These are phyloP conservation scores for Toxotes chatareus DNA, from an alignment of 2,113 vertebrate genomes.

Conservation along the genomic window DNA sequence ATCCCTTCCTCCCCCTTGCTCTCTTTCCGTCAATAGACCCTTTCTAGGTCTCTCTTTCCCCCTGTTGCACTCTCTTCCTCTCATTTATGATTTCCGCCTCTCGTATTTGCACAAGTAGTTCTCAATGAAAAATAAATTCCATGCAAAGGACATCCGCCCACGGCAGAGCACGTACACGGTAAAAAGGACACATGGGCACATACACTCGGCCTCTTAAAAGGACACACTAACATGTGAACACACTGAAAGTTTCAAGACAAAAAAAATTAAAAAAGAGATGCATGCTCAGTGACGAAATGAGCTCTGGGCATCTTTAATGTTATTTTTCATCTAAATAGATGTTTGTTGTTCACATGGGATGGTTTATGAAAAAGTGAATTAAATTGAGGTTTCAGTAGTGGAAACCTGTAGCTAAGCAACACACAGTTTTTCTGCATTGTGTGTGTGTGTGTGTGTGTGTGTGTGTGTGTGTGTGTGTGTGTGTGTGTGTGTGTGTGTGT, in stretches of 20 bases:
- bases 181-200: slow-evolving; percentile 63
- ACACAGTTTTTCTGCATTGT: neutral
- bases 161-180: slow-evolving; percentile 46
- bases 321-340: slow-evolving; percentile 4
- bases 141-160: slow-evolving; percentile 71
- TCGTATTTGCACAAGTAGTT: slow-evolving; percentile 78
- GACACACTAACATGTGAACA: slow-evolving; percentile 16
- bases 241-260: neutral
- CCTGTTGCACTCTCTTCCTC: slow-evolving; percentile 66
- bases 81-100: slow-evolving; percentile 77
- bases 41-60: slow-evolving; percentile 59
- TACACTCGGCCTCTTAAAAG: slow-evolving; percentile 43
- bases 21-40: slow-evolving; percentile 69
- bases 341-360: neutral
- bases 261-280: neutral
- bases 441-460: too few species aligned
- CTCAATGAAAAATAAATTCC: slow-evolving; percentile 76
- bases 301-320: neutral
- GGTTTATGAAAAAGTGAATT: neutral
- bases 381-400: neutral
- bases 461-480: too few species aligned
- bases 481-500: too few species aligned
- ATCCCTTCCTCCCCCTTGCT: slow-evolving; percentile 63
- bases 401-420: slow-evolving; percentile 20
- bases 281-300: neutral